phyloP scores from a whole-genome alignment of 2,797 vertebrate species.

The Aphelocoma californica region DNA sequence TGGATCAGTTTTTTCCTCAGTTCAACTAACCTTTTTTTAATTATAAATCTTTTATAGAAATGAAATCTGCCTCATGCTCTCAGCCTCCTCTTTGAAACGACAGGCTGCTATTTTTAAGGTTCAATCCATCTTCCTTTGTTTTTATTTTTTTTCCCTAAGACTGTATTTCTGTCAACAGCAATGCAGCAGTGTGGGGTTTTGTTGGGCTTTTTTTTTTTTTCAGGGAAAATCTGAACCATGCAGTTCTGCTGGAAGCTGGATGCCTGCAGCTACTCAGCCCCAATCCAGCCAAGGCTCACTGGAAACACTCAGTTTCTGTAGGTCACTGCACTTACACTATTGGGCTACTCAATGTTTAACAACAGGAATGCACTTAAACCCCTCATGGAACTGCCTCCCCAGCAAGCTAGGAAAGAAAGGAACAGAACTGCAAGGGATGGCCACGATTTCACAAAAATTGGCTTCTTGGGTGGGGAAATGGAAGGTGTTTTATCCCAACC shows the following conservation, averaged over 20 bases:
- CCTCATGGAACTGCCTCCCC: background rate
- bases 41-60: slow-evolving; percentile 47
- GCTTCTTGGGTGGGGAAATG: background rate
- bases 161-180: background rate
- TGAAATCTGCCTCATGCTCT: background rate
- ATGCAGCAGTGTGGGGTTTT: background rate
- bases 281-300: background rate
- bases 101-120: slow-evolving; percentile 45
- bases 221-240: background rate
- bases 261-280: background rate
- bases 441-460: background rate
- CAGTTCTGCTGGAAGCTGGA: background rate
- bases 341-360: background rate
- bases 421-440: background rate
- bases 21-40: slow-evolving; percentile 26
- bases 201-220: background rate
- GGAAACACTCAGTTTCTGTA: background rate
- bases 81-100: slow-evolving; percentile 1
- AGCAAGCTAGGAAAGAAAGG: background rate
- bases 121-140: slow-evolving; percentile 1
- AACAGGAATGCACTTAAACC: background rate
- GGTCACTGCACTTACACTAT: background rate
- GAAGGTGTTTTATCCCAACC: background rate
- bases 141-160: background rate
- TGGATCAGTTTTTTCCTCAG: background rate